Evolutionary conservation across 1,140 invertebrate genomes (phyloP).

Genomic region (Zaprionus ornatus): DNA sequence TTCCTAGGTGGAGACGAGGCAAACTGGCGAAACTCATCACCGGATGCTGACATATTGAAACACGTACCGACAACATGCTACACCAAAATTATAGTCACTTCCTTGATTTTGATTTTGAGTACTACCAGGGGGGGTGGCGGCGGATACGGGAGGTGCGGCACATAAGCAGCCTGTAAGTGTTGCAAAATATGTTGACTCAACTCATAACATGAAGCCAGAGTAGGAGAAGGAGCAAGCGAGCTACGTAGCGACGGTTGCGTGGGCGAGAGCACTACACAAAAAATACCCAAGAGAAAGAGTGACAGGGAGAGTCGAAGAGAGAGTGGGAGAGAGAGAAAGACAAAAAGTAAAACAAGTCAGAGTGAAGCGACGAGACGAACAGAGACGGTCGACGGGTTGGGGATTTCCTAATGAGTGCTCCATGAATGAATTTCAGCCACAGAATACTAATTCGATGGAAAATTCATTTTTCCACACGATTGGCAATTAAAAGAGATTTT

Average conservation of each 20-base stretch:
- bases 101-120: slow-evolving; percentile 83
- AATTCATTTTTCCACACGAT: slow-evolving; percentile 84
- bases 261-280: slow-evolving; percentile 27
- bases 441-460: slow-evolving; percentile 84
- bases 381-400: background rate
- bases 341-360: slow-evolving; percentile 26
- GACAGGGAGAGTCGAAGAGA: background rate
- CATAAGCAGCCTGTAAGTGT: slow-evolving; percentile 75
- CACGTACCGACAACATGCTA: slow-evolving; percentile 84
- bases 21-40: slow-evolving; percentile 69
- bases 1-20: background rate
- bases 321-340: background rate
- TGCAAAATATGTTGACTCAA: slow-evolving; percentile 83
- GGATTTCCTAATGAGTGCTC: slow-evolving; percentile 83
- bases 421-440: slow-evolving; percentile 83
- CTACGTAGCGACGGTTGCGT: slow-evolving; percentile 36
- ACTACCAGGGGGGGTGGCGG: slow-evolving; percentile 35
- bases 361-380: background rate
- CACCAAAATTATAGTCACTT: slow-evolving; percentile 84
- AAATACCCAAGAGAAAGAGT: slow-evolving; percentile 13
- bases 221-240: background rate
- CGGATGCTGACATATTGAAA: slow-evolving; percentile 83
- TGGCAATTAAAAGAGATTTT: slow-evolving; percentile 84
- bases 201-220: slow-evolving; percentile 72
- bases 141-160: slow-evolving; percentile 21